Conservation (phyloP, 1,140 invertebrate genomes). For the Holotrichia oblita region DNA sequence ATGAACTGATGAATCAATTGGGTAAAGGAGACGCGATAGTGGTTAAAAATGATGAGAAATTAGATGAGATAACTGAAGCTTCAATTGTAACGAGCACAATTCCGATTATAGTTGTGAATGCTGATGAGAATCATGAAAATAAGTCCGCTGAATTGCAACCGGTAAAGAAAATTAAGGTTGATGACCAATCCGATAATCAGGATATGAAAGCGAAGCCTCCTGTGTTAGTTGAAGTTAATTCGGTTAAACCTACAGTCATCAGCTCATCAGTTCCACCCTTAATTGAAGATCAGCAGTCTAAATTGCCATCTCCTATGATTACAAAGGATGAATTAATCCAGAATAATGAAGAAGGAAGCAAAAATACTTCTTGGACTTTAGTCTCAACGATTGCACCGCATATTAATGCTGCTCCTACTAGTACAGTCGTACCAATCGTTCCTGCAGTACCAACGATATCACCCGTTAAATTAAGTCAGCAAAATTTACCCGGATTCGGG, state of each 20-base stretch:
- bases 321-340: not conserved
- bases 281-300: not conserved
- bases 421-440: slow-evolving; percentile 38
- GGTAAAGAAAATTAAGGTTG: slow-evolving; percentile 7
- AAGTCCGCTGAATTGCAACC: not conserved
- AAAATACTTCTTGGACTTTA: slow-evolving; percentile 54
- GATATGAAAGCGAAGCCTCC: not conserved
- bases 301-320: not conserved
- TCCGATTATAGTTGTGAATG: not conserved
- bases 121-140: not conserved
- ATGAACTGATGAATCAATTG: not conserved
- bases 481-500: slow-evolving; percentile 72
- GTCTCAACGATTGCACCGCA: slow-evolving; percentile 56
- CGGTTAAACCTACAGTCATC: not conserved
- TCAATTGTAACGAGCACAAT: not conserved
- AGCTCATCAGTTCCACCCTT: not conserved
- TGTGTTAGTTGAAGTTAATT: not conserved
- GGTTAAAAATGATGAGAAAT: not conserved
- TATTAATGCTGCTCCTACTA: not conserved
- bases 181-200: not conserved
- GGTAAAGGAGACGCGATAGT: not conserved
- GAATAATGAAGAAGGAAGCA: not conserved
- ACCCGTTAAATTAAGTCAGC: slow-evolving; percentile 65
- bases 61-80: slow-evolving; percentile 21
- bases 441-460: slow-evolving; percentile 50